These are phyloP conservation scores for Glyphotaelius pellucidus DNA, from an alignment of 2,888 invertebrate genomes.

Conservation along the genomic window DNA sequence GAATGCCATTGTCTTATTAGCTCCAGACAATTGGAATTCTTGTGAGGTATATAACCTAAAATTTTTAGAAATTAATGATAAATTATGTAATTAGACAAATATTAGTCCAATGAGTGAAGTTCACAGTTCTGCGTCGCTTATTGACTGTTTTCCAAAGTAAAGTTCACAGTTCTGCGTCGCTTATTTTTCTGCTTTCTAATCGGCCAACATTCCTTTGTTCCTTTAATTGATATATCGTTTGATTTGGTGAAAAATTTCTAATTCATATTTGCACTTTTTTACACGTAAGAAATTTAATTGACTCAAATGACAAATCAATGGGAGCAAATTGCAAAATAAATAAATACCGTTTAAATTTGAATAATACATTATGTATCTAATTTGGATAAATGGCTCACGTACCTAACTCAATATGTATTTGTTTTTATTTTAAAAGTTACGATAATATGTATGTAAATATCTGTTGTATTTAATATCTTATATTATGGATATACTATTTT, in stretches of 20 bases:
- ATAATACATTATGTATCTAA: neutral
- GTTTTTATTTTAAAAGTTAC: neutral
- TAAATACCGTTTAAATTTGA: neutral
- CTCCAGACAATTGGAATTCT: too few species aligned
- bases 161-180: neutral
- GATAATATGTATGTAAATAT: slow-evolving; percentile 2
- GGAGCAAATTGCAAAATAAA: slow-evolving; percentile 17
- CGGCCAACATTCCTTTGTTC: slow-evolving; percentile 26
- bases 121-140: too few species aligned
- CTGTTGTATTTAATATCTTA: neutral
- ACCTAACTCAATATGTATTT: slow-evolving; percentile 3
- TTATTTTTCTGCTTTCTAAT: neutral
- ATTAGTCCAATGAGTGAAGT: neutral
- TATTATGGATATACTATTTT: neutral
- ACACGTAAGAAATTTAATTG: neutral
- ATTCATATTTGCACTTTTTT: slow-evolving; percentile 34
- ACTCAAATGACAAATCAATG: slow-evolving; percentile 17
- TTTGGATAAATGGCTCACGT: neutral
- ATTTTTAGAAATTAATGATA: neutral
- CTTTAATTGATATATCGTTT: neutral
- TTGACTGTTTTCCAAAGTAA: neutral
- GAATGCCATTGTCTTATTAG: too few species aligned
- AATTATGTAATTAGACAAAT: neutral
- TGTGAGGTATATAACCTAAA: too few species aligned
- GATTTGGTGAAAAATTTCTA: neutral